Conservation (phyloP, 2,888 invertebrate genomes). For the Campoplex nolae region DNA sequence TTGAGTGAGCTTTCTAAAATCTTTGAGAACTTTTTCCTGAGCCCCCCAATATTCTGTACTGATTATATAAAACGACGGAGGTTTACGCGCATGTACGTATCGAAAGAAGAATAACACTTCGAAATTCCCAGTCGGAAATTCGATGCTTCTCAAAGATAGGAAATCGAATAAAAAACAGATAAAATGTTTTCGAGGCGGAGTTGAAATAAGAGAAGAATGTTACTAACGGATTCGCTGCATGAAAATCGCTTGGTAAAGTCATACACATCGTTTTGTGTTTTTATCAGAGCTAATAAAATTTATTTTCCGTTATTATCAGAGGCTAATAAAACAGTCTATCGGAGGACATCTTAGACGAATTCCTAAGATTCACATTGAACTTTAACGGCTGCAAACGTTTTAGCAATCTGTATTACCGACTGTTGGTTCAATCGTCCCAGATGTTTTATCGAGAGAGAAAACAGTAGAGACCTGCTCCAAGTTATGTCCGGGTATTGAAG, state of each 20-base stretch:
- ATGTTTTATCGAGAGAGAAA: not conserved
- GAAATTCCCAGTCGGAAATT: not conserved
- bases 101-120: not conserved
- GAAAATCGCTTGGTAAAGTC: not conserved
- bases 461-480: not conserved
- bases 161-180: not conserved
- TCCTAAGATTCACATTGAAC: not conserved
- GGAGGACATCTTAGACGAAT: not conserved
- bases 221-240: not conserved
- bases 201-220: not conserved
- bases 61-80: not conserved
- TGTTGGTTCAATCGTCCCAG: not conserved
- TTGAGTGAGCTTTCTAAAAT: conserved; percentile 9
- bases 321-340: conserved; percentile 17
- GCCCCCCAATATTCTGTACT: not conserved
- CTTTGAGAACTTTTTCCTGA: not conserved
- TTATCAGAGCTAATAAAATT: not conserved
- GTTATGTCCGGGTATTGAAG: not conserved
- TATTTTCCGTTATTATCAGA: not conserved
- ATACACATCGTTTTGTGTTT: not conserved
- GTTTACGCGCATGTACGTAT: no score
- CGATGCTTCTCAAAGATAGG: not conserved
- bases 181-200: not conserved
- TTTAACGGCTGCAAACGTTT: not conserved
- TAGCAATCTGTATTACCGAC: conserved; percentile 14